Percentiles rank a stretch among this genome's conserved stretches.
Evolutionary conservation across 2,797 vertebrate genomes (phyloP).

Genomic region (Clarias laeviceps): DNA sequence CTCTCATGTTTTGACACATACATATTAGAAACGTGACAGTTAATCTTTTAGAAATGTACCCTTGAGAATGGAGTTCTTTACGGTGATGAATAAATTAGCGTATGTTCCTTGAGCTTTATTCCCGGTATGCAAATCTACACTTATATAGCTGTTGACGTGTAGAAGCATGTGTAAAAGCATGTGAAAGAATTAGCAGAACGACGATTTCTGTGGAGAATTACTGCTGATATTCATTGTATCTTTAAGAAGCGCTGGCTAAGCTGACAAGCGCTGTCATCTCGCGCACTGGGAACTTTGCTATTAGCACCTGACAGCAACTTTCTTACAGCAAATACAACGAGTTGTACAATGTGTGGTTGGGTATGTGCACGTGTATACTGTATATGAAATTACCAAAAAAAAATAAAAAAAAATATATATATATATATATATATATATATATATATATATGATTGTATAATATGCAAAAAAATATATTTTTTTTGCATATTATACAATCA

Average conservation of each 20-base stretch:
- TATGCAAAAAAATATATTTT: too few relatives aligned
- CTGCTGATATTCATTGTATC: constrained; percentile 68
- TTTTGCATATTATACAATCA: not conserved
- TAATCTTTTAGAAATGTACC: constrained; percentile 14
- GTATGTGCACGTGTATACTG: constrained; percentile 52
- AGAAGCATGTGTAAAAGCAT: constrained; percentile 18
- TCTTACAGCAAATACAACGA: constrained; percentile 32
- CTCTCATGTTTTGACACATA: not conserved
- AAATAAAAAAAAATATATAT: not conserved
- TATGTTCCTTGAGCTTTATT: constrained; percentile 24
- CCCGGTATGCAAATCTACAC: constrained; percentile 4
- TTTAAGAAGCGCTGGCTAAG: constrained; percentile 64
- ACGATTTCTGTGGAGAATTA: constrained; percentile 52
- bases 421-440: not conserved
- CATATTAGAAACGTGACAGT: not conserved
- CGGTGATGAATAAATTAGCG: constrained; percentile 16
- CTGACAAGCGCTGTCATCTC: constrained; percentile 64
- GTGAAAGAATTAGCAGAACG: constrained; percentile 35
- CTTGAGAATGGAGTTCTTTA: constrained; percentile 11
- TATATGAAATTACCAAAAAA: constrained; percentile 46
- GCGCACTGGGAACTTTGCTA: constrained; percentile 52
- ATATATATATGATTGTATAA: not conserved
- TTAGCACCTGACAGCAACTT: constrained; percentile 53
- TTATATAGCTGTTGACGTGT: constrained; percentile 29
- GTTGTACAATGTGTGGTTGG: too few relatives aligned